Base-by-base conservation (phyloP, 2,888 invertebrate genomes). In the Homarus gammarus region DNA sequence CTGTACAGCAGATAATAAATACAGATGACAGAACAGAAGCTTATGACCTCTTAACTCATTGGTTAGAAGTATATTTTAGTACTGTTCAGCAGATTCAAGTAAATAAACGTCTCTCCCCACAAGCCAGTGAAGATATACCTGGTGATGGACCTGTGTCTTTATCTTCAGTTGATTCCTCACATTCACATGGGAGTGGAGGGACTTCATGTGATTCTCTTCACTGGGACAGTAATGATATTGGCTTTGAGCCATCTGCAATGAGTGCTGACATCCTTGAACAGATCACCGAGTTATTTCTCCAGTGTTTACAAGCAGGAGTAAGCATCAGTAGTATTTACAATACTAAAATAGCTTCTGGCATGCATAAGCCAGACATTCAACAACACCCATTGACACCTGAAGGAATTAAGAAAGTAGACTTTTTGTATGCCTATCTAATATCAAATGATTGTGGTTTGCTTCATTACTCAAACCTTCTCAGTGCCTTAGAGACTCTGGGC, bases 201-300 rank as follows among this genome's bases (percentile, higher is more conserved):
- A 83, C 87, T 2, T 87, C 87, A 6, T 83, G 82, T 72, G 87
- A 87, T 36, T 87, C 87, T 27, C 75, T 87, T 36, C 51, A 87
- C 31, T 87, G 87, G 87, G 87, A 87, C 68, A 64, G 82, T 33
- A 87, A 40, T 83, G 87, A 87, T 51, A 87, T 87, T 64, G 87
- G 87, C 27, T 87, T 87, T 75, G 87, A 87, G n/a, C 68, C 87
- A 75, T 87, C 87, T 75, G 75, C 75, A 40, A 64, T 87, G 87
- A 87, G 83, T 49, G 68, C 83, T 75, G 87, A 87, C 40, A 87
- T 75, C 61, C 75, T 83, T 36, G 87, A 87, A 44, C 82, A 82
- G 64, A 82, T 87, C 31, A 81, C 87, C 31, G 75, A 83, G 2
- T 56, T 87, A 49, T 87, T 87, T 51, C 64, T 87, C 18, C 82